Conservation (phyloP, 2,797 vertebrate species). For the Haliaeetus albicilla region DNA sequence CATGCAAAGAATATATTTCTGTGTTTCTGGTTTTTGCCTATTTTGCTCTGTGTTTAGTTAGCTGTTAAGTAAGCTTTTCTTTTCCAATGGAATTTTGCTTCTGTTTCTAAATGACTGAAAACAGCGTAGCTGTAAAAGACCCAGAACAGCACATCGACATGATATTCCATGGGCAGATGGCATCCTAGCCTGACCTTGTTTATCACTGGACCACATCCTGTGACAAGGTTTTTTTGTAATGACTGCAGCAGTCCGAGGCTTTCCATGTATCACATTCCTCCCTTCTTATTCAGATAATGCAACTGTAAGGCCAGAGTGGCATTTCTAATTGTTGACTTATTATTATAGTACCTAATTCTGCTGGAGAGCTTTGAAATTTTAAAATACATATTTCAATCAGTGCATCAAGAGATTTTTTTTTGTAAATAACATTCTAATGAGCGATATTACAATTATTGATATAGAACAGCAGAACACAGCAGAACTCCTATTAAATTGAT, state of each 20-base stretch:
- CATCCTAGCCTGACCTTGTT: conserved; percentile 37
- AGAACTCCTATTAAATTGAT: background rate
- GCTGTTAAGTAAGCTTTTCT: background rate
- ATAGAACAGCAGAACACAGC: background rate
- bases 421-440: background rate
- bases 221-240: background rate
- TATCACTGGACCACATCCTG: conserved; percentile 36
- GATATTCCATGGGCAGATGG: conserved; percentile 41
- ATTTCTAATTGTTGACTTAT: background rate
- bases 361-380: background rate
- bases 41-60: background rate
- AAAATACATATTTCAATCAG: background rate
- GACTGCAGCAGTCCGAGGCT: background rate
- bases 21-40: background rate
- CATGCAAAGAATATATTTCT: background rate
- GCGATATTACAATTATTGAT: background rate
- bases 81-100: background rate
- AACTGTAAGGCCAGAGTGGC: background rate
- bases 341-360: background rate
- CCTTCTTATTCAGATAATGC: background rate
- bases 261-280: background rate
- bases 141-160: background rate
- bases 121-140: background rate
- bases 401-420: background rate
- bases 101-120: background rate